A percentile compares a stretch with the other conserved stretches of the same genome.
phyloP scores from a whole-genome alignment of 2,113 vertebrate genomes.

The Cyanoliseus patagonus region DNA sequence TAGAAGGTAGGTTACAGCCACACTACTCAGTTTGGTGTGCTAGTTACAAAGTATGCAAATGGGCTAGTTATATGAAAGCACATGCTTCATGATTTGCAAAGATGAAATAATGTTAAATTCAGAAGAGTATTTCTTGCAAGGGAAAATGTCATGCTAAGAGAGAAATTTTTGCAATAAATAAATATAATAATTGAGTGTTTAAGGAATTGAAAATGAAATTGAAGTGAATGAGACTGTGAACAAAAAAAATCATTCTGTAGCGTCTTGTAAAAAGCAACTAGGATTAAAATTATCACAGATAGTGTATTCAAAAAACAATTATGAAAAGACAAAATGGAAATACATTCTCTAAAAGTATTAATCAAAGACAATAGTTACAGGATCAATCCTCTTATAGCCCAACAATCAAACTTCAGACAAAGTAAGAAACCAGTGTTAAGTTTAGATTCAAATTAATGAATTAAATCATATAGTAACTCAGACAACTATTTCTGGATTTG shows the following conservation, averaged over 20 bases:
- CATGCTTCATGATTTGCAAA: not conserved
- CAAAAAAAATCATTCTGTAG: not conserved
- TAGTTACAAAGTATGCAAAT: not conserved
- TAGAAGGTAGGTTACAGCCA: not conserved
- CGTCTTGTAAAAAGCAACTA: not conserved
- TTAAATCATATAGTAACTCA: slow-evolving; percentile 57
- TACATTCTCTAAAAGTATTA: not conserved
- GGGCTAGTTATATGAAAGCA: not conserved
- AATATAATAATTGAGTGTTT: not conserved
- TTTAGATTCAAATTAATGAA: slow-evolving; percentile 60
- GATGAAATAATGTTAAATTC: not conserved
- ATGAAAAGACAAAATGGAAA: slow-evolving; percentile 3
- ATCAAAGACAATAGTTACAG: slow-evolving; percentile 16
- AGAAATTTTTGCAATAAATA: not conserved
- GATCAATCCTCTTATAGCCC: not conserved
- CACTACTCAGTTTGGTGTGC: not conserved
- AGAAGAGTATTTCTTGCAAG: not conserved
- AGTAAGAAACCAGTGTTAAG: not conserved
- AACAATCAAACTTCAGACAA: slow-evolving; percentile 28
- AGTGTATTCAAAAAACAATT: slow-evolving; percentile 14
- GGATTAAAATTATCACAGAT: slow-evolving; percentile 4
- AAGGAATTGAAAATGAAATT: not conserved
- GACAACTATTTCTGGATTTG: slow-evolving; percentile 51
- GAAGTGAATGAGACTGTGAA: not conserved
- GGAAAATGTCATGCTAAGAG: not conserved